These are phyloP conservation scores for Notolepis coatsorum DNA, from an alignment of 2,797 vertebrate genomes.

Conservation along the genomic window DNA sequence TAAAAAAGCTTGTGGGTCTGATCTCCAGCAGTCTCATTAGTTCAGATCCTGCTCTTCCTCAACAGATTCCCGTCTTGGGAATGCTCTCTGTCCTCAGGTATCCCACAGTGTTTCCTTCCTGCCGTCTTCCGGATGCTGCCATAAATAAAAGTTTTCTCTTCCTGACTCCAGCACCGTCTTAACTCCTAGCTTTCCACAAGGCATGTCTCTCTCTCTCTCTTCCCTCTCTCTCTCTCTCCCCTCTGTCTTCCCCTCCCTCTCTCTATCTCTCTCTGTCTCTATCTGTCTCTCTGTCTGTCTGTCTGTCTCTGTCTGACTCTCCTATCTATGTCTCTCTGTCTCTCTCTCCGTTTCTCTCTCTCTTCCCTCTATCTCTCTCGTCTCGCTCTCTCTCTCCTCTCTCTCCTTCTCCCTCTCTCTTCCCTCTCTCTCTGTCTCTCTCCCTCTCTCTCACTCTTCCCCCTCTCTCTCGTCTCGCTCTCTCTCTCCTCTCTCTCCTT, in stretches of 20 bases:
- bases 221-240: conserved; percentile 44
- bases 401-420: conserved; percentile 39
- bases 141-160: conserved; percentile 75
- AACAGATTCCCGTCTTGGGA: conserved; percentile 62
- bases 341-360: conserved; percentile 39
- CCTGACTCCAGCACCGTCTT: conserved; percentile 69
- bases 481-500: conserved; percentile 36
- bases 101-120: conserved; percentile 72
- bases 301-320: conserved; percentile 27
- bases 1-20: no score
- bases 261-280: conserved; percentile 53
- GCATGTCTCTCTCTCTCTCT: no score
- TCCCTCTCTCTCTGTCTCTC: conserved; percentile 45
- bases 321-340: conserved; percentile 59
- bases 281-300: conserved; percentile 46
- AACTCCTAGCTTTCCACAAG: conserved; percentile 77
- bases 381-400: conserved; percentile 49
- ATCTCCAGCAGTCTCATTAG: no score
- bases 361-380: conserved; percentile 63
- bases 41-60: conserved; percentile 50
- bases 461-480: conserved; percentile 54
- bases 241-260: conserved; percentile 56
- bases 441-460: conserved; percentile 56
- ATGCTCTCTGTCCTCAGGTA: conserved; percentile 68
- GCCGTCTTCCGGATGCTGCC: conserved; percentile 73